Evolutionary conservation across 1,140 invertebrate species (phyloP), one percentile per base, ranked within the genome.

Genomic region (Drosophila mauritiana): DNA sequence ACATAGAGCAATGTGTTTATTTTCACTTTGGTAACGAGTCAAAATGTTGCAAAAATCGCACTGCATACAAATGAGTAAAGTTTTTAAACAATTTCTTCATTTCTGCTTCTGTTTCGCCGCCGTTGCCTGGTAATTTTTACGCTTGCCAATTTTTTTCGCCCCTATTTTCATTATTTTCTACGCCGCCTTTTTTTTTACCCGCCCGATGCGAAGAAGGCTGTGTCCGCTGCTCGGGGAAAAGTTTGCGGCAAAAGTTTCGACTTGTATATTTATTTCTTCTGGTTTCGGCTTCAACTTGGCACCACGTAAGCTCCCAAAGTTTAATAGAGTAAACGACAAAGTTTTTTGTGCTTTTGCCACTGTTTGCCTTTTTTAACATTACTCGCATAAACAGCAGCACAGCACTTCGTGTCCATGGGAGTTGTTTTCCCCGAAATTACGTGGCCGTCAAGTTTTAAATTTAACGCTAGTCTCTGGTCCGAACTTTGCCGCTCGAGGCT

Each of bases 301-400:
- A 80, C 88, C 80, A 88, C 82, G 88, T 88, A 88, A 91, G 88
- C 88, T 88, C 67, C 72, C 78, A 90, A 91, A 91, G 83, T 91
- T 91, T 91, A 91, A 91, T 91, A 91, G 82, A 91, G 88, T 91
- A 91, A 91, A 91, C 88, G 82, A 86, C 76, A 91, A 88, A 91
- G 77, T 86, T 90, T 85, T 82, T 83, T 65, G 61, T 79, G 68
- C 74, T 73, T 65, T 56, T 61, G 74, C 80, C 56, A 77, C 67
- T 84, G 54, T 80, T 65, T 88, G 64, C 37, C 52, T 55, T 73
- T 80, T 69, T 78, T 58, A 52, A 83, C 83, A 82, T 86, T 88
- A 74, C 76, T 63, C 57, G 63, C 49, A 79, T 61, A 79, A 80
- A 75, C 58, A 80, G 58, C 64, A 51, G 37, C 54, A 49, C 11